A percentile compares a stretch with the other conserved stretches of the same genome.
Evolutionary conservation across 1,140 invertebrate species (phyloP).

Genomic region (Zaprionus ghesquierei): DNA sequence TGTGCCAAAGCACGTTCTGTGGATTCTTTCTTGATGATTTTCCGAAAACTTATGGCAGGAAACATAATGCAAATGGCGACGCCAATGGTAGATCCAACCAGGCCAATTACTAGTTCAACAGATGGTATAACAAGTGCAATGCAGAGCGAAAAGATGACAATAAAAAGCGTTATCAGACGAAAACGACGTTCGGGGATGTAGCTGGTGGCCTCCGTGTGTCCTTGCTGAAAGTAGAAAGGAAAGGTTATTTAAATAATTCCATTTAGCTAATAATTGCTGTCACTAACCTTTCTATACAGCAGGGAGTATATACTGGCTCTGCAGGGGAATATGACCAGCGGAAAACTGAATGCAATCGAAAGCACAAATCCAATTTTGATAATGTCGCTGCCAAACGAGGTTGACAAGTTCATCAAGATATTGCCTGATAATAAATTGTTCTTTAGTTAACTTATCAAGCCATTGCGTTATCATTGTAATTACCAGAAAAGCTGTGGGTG

Average conservation of each 20-base stretch:
- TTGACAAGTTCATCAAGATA: constrained; percentile 92
- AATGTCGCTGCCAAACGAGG: constrained; percentile 90
- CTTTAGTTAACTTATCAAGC: neutral
- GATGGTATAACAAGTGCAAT: constrained; percentile 92
- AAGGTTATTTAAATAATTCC: neutral
- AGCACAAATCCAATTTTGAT: constrained; percentile 97
- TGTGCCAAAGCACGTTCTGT: constrained; percentile 89
- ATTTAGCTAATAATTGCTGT: neutral
- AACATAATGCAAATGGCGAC: constrained; percentile 96
- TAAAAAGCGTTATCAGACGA: constrained; percentile 89
- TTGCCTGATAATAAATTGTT: constrained; percentile 87
- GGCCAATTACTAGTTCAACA: constrained; percentile 95
- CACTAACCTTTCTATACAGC: constrained; percentile 90
- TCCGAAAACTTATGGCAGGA: constrained; percentile 90
- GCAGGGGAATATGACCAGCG: constrained; percentile 98
- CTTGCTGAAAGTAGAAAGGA: constrained; percentile 56
- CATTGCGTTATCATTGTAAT: constrained; percentile 74
- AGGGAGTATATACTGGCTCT: constrained; percentile 96
- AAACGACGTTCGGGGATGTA: constrained; percentile 91
- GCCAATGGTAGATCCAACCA: constrained; percentile 97
- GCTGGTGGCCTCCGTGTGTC: constrained; percentile 74
- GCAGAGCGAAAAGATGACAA: constrained; percentile 89
- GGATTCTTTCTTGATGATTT: constrained; percentile 88
- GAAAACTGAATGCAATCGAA: constrained; percentile 97
- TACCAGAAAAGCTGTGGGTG: constrained; percentile 90